Percentiles rank a stretch among this genome's conserved stretches.
Evolutionary conservation across 2,888 invertebrate genomes (phyloP).

Genomic region (Iphiclides podalirius): DNA sequence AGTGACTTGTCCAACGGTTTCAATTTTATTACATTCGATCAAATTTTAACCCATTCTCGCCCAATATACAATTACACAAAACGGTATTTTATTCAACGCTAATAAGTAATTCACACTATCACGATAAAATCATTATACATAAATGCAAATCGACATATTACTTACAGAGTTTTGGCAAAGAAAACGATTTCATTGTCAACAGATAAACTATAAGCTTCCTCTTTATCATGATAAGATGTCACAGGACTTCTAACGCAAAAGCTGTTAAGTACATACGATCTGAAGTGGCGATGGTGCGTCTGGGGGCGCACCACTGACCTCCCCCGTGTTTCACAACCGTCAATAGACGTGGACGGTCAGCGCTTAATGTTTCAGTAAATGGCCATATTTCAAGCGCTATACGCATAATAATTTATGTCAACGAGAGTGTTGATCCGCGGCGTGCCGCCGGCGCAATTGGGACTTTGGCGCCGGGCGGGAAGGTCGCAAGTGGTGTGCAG

Average conservation of each 20-base stretch:
- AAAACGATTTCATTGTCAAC: too few relatives aligned
- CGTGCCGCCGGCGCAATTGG: slow-evolving; percentile 20
- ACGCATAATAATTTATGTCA: slow-evolving; percentile 64
- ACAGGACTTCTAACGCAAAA: too few relatives aligned
- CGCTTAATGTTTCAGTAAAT: slow-evolving; percentile 40
- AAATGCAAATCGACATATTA: neutral
- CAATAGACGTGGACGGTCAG: slow-evolving; percentile 10
- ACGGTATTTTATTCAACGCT: neutral
- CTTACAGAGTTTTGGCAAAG: too few relatives aligned
- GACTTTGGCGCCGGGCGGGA: slow-evolving; percentile 31
- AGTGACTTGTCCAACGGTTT: slow-evolving; percentile 34
- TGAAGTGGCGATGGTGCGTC: too few relatives aligned
- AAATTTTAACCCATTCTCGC: neutral
- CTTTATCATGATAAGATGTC: too few relatives aligned
- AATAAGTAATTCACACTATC: slow-evolving; percentile 13
- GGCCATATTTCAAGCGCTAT: slow-evolving; percentile 47
- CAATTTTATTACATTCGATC: slow-evolving; percentile 17
- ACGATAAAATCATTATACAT: neutral
- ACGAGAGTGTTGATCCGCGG: slow-evolving; percentile 66
- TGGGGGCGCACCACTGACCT: slow-evolving; percentile 4
- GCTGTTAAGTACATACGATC: too few relatives aligned
- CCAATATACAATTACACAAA: neutral
- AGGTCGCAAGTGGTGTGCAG: slow-evolving; percentile 42
- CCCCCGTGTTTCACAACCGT: slow-evolving; percentile 10
- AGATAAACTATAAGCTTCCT: too few relatives aligned